Evolutionary conservation across 2,113 vertebrate genomes (phyloP).

Genomic region (Canis aureus): DNA sequence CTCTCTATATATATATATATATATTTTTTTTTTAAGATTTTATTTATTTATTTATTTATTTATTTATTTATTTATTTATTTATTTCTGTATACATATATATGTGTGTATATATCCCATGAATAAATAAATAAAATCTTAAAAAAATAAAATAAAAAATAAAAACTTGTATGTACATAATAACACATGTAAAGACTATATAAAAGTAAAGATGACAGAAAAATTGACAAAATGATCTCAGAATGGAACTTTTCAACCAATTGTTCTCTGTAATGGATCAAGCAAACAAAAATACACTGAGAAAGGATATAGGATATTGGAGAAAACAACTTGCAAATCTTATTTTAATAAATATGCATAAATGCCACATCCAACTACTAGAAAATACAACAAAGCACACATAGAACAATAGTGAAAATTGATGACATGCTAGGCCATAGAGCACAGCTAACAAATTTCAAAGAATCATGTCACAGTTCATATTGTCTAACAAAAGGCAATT

Average conservation of each 20-base stretch:
- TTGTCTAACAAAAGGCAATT: conserved; percentile 35
- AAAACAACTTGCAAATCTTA: conserved; percentile 18
- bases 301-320: background rate
- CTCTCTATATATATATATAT: no score
- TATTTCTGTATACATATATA: no score
- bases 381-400: background rate
- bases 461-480: background rate
- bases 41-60: no score
- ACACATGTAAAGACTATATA: background rate
- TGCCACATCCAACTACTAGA: conserved; percentile 14
- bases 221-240: background rate
- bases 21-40: no score
- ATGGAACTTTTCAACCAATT: background rate
- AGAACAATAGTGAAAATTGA: conserved; percentile 30
- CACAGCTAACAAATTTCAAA: conserved; percentile 20
- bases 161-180: background rate
- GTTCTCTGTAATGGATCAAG: background rate
- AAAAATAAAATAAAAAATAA: no score
- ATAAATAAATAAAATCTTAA: no score
- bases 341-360: conserved; percentile 23
- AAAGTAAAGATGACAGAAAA: conserved; percentile 14
- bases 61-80: no score
- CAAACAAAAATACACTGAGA: background rate
- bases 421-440: background rate
- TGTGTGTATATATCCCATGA: no score